Conservation (phyloP, 2,113 vertebrate genomes). For the Apistogramma diplotaenia region DNA sequence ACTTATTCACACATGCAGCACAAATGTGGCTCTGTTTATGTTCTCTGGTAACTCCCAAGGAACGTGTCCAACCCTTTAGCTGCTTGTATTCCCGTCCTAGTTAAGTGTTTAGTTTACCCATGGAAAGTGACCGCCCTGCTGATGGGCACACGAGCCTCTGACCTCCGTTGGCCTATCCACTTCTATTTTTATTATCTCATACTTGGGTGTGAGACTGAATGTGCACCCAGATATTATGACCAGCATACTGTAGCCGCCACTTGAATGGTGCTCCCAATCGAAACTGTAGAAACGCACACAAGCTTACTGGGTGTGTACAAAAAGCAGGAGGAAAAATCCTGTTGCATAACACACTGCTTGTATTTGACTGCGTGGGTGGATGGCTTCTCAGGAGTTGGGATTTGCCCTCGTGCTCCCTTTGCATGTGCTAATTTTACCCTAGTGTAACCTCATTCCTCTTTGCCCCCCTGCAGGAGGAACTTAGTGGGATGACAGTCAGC, state of each 20-base stretch:
- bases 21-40: not conserved
- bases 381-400: slow-evolving; percentile 6
- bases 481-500: not conserved
- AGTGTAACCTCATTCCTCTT: slow-evolving; percentile 44
- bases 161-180: not conserved
- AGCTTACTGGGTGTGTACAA: not conserved
- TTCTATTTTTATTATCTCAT: not conserved
- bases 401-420: slow-evolving; percentile 2
- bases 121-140: not conserved
- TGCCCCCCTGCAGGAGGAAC: not conserved
- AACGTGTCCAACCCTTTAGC: not conserved
- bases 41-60: not conserved
- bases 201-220: not conserved
- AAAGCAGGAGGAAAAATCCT: not conserved
- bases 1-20: not conserved
- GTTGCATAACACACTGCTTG: slow-evolving; percentile 8
- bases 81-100: fast-evolving
- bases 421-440: slow-evolving; percentile 67
- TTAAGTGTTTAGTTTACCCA: not conserved
- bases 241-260: not conserved
- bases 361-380: not conserved
- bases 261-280: not conserved
- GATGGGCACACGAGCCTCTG: not conserved
- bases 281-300: not conserved
- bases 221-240: not conserved